Evolutionary conservation across 2,888 invertebrate genomes (phyloP).

Genomic region (Brachycybe producta): DNA sequence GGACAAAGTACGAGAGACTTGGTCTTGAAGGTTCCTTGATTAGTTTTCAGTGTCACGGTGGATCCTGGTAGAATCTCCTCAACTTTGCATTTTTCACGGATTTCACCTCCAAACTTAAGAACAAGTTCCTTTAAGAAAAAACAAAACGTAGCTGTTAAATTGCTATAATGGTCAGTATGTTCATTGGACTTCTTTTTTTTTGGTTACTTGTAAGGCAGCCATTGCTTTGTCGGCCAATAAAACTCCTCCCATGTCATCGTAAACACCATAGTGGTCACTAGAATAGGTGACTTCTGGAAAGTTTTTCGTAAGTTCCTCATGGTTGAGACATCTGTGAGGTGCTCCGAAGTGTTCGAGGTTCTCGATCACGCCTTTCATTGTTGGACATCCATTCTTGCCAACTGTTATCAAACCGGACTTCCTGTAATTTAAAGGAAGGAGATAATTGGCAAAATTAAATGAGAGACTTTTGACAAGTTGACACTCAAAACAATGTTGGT

Average conservation of each 20-base stretch:
- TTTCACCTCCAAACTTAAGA: conserved; percentile 1
- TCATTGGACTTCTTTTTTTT: too few species aligned
- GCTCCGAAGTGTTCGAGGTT: background rate
- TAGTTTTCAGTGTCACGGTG: background rate
- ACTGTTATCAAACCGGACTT: background rate
- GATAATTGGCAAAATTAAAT: conserved; percentile 1
- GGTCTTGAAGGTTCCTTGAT: background rate
- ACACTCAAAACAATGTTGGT: too few species aligned
- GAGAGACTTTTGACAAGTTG: too few species aligned
- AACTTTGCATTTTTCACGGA: conserved; percentile 8
- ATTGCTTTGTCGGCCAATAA: conserved; percentile 2
- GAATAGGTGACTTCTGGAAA: background rate
- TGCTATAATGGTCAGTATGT: background rate
- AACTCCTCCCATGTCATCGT: conserved; percentile 8
- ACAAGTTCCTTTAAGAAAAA: conserved; percentile 4
- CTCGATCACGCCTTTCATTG: background rate
- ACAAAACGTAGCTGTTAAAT: background rate
- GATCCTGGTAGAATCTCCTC: background rate
- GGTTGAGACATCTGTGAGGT: background rate
- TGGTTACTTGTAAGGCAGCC: conserved; percentile 3
- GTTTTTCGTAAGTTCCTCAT: background rate
- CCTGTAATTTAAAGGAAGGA: conserved; percentile 1
- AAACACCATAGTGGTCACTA: background rate
- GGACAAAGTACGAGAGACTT: conserved; percentile 2
- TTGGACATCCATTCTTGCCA: background rate